Evolutionary conservation across 2,888 invertebrate genomes (phyloP).

Genomic region (Pyrochroa serraticornis): DNA sequence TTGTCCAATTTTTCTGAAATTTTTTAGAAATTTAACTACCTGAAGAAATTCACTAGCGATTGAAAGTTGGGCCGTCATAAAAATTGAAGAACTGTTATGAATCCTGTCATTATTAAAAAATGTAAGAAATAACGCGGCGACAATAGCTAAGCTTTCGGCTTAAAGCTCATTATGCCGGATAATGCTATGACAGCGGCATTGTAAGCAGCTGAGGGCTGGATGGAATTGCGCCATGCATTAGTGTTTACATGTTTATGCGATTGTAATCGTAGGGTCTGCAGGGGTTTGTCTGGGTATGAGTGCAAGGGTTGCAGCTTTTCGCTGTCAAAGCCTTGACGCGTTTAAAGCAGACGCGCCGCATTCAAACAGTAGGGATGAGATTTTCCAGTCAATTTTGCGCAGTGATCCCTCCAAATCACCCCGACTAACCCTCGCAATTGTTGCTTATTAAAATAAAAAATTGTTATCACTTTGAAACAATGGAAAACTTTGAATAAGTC

Average conservation of each 20-base stretch:
- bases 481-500: slow-evolving; percentile 18
- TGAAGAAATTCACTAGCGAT: too few species aligned
- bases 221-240: slow-evolving; percentile 45
- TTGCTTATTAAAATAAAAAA: too few species aligned
- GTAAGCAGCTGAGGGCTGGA: slow-evolving; percentile 34
- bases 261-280: slow-evolving; percentile 41
- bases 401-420: slow-evolving; percentile 31
- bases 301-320: slow-evolving; percentile 35
- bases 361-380: slow-evolving; percentile 41
- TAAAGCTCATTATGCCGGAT: slow-evolving; percentile 29
- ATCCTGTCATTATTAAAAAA: too few species aligned
- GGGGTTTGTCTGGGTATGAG: slow-evolving; percentile 7
- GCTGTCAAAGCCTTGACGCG: slow-evolving; percentile 7
- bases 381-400: slow-evolving; percentile 58
- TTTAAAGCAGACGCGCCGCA: too few species aligned
- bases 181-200: slow-evolving; percentile 35
- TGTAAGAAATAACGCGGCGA: slow-evolving; percentile 1
- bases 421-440: slow-evolving; percentile 41
- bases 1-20: too few species aligned
- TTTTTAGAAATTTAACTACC: too few species aligned
- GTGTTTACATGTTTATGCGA: slow-evolving; percentile 55
- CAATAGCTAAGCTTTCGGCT: slow-evolving; percentile 21
- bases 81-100: too few species aligned
- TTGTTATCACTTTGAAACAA: slow-evolving; percentile 8
- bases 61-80: too few species aligned